phyloP scores from a whole-genome alignment of 2,888 invertebrate genomes.

The Drosophila atroscutellata region DNA sequence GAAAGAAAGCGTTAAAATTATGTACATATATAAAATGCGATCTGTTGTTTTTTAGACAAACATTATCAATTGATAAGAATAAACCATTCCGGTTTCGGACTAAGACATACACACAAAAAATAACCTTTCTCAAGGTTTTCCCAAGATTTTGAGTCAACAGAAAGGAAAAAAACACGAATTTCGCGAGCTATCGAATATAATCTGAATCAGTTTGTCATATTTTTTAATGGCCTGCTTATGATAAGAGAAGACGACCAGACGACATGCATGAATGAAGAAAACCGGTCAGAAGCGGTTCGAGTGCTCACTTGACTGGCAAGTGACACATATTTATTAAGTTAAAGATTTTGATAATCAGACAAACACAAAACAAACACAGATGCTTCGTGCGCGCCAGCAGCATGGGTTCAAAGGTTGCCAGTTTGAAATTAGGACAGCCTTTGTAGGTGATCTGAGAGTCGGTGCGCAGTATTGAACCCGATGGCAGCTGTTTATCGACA shows the following conservation, averaged over 20 bases:
- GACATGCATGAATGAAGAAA: slow-evolving; percentile 40
- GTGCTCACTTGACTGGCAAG: slow-evolving; percentile 33
- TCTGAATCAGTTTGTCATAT: slow-evolving; percentile 39
- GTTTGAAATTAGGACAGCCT: background rate
- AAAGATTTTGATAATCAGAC: slow-evolving; percentile 41
- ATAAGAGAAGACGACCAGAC: slow-evolving; percentile 31
- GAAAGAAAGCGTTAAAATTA: slow-evolving; percentile 47
- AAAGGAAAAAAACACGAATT: slow-evolving; percentile 34
- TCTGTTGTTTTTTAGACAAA: slow-evolving; percentile 1
- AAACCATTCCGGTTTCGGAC: slow-evolving; percentile 29
- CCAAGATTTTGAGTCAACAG: slow-evolving; percentile 18
- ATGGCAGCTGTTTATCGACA: slow-evolving; percentile 39
- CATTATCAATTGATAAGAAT: slow-evolving; percentile 44
- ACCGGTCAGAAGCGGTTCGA: slow-evolving; percentile 56
- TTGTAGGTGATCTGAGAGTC: slow-evolving; percentile 56
- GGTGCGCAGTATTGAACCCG: slow-evolving; percentile 22
- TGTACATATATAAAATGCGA: slow-evolving; percentile 21
- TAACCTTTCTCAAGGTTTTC: slow-evolving; percentile 24
- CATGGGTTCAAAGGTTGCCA: slow-evolving; percentile 52
- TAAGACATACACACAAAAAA: background rate
- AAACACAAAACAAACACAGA: slow-evolving; percentile 42
- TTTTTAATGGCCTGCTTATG: slow-evolving; percentile 33
- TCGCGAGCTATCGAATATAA: slow-evolving; percentile 15
- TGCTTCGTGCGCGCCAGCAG: slow-evolving; percentile 22
- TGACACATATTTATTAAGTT: slow-evolving; percentile 35